Conservation (phyloP, 2,113 vertebrate species). For the Tragelaphus scriptus region DNA sequence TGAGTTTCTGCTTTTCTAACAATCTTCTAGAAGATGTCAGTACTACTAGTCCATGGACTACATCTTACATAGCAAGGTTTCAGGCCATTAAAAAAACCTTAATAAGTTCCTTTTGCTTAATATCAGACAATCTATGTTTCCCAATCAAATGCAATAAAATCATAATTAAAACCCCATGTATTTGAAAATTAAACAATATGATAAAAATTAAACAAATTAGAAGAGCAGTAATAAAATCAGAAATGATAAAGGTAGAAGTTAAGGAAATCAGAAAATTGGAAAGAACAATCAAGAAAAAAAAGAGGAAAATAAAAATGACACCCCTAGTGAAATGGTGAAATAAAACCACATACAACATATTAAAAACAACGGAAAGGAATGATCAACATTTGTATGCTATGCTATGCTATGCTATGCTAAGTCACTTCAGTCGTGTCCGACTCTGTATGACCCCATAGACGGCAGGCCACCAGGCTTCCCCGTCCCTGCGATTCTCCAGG, state of each 20-base stretch:
- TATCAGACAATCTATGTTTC: neutral
- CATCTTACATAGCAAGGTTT: neutral
- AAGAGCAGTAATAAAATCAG: neutral
- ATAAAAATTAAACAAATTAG: neutral
- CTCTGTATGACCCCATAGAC: too few species aligned
- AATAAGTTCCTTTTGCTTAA: neutral
- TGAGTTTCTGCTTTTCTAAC: neutral
- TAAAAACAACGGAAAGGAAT: neutral
- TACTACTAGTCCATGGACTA: neutral
- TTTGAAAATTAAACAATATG: neutral
- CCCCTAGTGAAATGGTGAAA: neutral
- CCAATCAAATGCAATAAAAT: neutral
- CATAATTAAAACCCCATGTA: neutral
- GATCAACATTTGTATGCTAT: neutral
- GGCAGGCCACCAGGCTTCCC: too few species aligned
- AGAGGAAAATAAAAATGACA: neutral
- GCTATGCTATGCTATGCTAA: too few species aligned
- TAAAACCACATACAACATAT: neutral
- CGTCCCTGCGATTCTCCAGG: too few species aligned
- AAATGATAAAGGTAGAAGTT: neutral
- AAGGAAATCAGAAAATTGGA: neutral
- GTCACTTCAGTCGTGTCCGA: too few species aligned
- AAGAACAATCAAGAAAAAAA: neutral
- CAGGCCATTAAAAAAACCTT: neutral
- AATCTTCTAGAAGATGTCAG: neutral